Evolutionary conservation across 2,797 vertebrate genomes (phyloP).

Genomic region (Smutsia temminckii): DNA sequence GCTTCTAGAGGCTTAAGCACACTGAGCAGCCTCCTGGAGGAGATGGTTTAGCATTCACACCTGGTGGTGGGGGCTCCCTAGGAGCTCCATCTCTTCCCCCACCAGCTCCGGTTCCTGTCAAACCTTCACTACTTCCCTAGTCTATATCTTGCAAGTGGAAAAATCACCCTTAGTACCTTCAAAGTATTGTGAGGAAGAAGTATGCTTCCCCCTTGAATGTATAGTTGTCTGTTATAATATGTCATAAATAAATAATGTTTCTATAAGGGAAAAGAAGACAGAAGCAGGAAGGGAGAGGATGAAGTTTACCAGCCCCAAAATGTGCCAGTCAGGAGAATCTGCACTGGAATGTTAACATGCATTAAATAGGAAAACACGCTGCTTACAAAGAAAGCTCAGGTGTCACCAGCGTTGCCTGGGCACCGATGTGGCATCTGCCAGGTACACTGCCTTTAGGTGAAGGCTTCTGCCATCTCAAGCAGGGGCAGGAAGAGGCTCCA

Average conservation of each 20-base stretch:
- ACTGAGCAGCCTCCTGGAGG: background rate
- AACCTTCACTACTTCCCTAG: conserved; percentile 39
- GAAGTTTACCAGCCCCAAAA: conserved; percentile 78
- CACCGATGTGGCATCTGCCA: conserved; percentile 42
- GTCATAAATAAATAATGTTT: conserved; percentile 83
- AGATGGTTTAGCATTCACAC: conserved; percentile 36
- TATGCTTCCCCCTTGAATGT: conserved; percentile 75
- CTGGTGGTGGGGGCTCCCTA: background rate
- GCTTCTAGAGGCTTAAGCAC: conserved; percentile 34
- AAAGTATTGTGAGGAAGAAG: conserved; percentile 74
- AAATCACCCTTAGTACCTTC: conserved; percentile 64
- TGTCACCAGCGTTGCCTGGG: conserved; percentile 62
- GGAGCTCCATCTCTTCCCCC: background rate
- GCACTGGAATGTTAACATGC: conserved; percentile 74
- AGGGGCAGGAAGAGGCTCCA: conserved; percentile 60
- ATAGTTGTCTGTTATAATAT: conserved; percentile 80
- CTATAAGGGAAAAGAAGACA: conserved; percentile 60
- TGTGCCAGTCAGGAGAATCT: conserved; percentile 69
- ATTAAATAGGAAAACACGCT: conserved; percentile 74
- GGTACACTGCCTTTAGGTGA: conserved; percentile 61
- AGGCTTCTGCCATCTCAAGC: conserved; percentile 68
- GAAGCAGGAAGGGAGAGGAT: background rate
- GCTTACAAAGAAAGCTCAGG: conserved; percentile 71
- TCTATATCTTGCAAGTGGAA: conserved; percentile 54
- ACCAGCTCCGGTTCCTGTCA: conserved; percentile 44